Evolutionary conservation across 2,113 vertebrate species (phyloP), one percentile per base, ranked within the genome.

Genomic region (Labrus mixtus): DNA sequence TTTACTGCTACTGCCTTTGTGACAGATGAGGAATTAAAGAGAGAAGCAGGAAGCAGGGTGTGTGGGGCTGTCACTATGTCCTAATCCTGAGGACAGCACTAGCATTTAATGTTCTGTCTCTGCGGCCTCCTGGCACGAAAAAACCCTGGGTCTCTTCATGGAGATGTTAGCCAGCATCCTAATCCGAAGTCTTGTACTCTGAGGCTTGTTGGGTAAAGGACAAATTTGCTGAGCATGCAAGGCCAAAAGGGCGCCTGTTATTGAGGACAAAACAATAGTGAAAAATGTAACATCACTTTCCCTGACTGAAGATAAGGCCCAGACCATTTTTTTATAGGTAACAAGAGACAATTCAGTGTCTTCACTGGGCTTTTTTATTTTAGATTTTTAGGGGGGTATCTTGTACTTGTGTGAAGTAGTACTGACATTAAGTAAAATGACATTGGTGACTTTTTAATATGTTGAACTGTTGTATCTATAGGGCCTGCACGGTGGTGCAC

Each of bases 1-100:
- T 86, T 86, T 79, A 88, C 69, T 76, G 68, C 77, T 66, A 48
- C 16, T 16, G 66, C 79, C 43, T 65, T 60, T 67, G 33, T 76
- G 57, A 73, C 23, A 77, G 51, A n/a, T 33, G 25, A 51, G 56
- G 37, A 66, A 74, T 67, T 50, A 58, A 76, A 69, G 10, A 36
- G 23, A 36, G 20, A 10, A 57, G 39, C 63, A 70, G 55, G 71
- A 48, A 71, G 48, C 57, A 19, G 45, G n/a, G 22, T n/a, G 16
- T 60, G 68, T 67, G 59, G 54, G 60, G 23, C 63, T 54, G 45
- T 65, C 1, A 8, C 72, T 10, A 8, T 64, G 57, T 57, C 69
- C 65, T 81, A 70, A 76, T 84, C 76, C 63, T 25, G 51, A 67
- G 51, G 57, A 75, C 73, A 46, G 78, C 68, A 43, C 19, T 25